Evolutionary conservation across 2,113 vertebrate genomes (phyloP), one percentile per base, ranked within the genome.

Genomic region (Pseudopipra pipra): DNA sequence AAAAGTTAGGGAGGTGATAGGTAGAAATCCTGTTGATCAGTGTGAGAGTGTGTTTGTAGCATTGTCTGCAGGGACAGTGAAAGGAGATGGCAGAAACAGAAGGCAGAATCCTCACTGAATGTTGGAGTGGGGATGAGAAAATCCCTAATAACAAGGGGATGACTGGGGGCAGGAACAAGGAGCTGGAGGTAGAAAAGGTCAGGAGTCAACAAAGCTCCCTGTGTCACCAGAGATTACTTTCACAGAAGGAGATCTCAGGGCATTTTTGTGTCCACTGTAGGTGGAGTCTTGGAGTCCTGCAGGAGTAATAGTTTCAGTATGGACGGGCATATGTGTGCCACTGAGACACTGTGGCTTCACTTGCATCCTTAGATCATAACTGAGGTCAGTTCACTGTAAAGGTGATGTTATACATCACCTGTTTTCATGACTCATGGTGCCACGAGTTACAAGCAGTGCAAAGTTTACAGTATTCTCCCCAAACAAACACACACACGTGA

Each of bases 301-400:
- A 87, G 46, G 39, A 77, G 35, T 39, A 24, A 17, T 6, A 43
- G 14, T 49, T 84, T 65, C 49, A 21, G 24, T 33, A 39, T 9
- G 33, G 11, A 37, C 16, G n/a, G 41, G 66, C 2, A 1, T 58
- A 27, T 3, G 5, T 3, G 1, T 20, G 37, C 62, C 35, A 22
- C 28, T 9, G 11, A 37, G 72, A 31, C 70, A 62, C 41, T 76
- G 44, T 31, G 24, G 51, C 52, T 84, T 61, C 52, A 35, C 4
- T 8, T 49, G 59, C 61, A 21, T 39, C 31, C 52, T 46, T 41
- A 6, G 44, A 30, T 12, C 23, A 10, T 24, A 52, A 62, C 1
- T 5, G 33, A 27, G 33, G 35, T 33, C 58, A 44, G 49, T n/a
- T 82, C 31, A 28, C 25, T 85, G n/a, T 31, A 18, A 19, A 10